A percentile compares a stretch with the other conserved stretches of the same genome.
Conservation (phyloP, 2,888 invertebrate species). For the Mycalesis mineus region DNA sequence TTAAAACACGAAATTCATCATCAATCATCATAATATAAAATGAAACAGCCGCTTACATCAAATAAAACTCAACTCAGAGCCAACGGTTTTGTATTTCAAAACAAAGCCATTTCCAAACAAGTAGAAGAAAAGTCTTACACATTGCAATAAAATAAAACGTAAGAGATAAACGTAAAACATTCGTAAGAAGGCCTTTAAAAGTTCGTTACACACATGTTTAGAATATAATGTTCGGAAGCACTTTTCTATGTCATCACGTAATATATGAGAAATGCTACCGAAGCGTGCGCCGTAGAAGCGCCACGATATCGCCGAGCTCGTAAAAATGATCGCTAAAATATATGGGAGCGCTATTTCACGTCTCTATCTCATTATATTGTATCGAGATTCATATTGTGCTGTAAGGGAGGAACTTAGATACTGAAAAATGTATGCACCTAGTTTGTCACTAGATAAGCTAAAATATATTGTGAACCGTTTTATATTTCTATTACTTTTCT, state of each 20-base stretch:
- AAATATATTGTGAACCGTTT: background rate
- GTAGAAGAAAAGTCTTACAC: background rate
- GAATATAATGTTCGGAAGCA: constrained; percentile 1
- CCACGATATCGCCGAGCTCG: background rate
- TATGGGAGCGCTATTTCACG: background rate
- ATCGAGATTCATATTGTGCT: background rate
- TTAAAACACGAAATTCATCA: too few relatives aligned
- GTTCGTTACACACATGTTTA: background rate
- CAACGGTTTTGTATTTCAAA: too few relatives aligned
- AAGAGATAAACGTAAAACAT: background rate
- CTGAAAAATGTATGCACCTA: background rate
- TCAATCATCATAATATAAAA: too few relatives aligned
- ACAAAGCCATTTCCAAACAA: too few relatives aligned
- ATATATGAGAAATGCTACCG: constrained; percentile 7
- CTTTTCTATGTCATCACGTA: constrained; percentile 12
- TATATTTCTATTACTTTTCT: background rate
- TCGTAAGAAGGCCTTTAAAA: background rate
- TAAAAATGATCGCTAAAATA: constrained; percentile 14
- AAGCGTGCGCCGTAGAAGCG: background rate
- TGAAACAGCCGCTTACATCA: background rate
- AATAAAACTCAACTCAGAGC: too few relatives aligned
- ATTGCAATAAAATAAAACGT: background rate
- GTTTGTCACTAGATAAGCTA: background rate
- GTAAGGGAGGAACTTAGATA: background rate
- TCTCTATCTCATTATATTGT: background rate